Percentiles rank a stretch among this genome's conserved stretches.
These are phyloP conservation scores for Pterois miles DNA, from an alignment of 2,797 vertebrate species.

Conservation along the genomic window DNA sequence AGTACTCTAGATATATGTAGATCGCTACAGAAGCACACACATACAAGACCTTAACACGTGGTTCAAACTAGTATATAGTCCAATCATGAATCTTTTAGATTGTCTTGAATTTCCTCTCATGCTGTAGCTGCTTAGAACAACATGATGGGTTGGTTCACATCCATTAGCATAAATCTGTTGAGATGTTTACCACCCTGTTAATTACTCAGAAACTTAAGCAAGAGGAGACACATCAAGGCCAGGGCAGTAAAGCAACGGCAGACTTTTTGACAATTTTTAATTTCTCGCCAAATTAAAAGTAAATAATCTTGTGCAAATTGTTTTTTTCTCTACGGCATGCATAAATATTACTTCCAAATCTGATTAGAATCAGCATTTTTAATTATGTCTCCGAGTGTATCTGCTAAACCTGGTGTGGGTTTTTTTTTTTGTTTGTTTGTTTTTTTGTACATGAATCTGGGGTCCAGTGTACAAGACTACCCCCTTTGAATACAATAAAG, in stretches of 20 bases:
- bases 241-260: constrained; percentile 28
- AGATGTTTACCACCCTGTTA: constrained; percentile 57
- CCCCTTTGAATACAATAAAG: constrained; percentile 32
- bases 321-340: constrained; percentile 26
- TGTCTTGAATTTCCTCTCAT: constrained; percentile 24
- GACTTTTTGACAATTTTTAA: constrained; percentile 35
- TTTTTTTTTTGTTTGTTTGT: background rate
- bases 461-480: constrained; percentile 20
- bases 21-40: too few relatives aligned
- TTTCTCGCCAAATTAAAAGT: constrained; percentile 44
- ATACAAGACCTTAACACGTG: background rate
- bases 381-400: constrained; percentile 2
- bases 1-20: background rate
- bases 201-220: constrained; percentile 52
- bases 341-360: constrained; percentile 28
- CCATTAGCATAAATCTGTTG: constrained; percentile 59
- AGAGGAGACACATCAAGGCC: constrained; percentile 59
- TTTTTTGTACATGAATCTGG: constrained; percentile 5
- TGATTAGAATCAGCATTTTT: constrained; percentile 19
- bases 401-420: background rate
- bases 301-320: constrained; percentile 40
- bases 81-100: constrained; percentile 18
- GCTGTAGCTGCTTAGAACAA: constrained; percentile 17
- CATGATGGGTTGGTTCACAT: constrained; percentile 22
- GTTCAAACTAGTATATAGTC: constrained; percentile 14